These are phyloP conservation scores for Parapristionchus giblindavisi DNA, from an alignment of 2,888 invertebrate species.

Conservation along the genomic window DNA sequence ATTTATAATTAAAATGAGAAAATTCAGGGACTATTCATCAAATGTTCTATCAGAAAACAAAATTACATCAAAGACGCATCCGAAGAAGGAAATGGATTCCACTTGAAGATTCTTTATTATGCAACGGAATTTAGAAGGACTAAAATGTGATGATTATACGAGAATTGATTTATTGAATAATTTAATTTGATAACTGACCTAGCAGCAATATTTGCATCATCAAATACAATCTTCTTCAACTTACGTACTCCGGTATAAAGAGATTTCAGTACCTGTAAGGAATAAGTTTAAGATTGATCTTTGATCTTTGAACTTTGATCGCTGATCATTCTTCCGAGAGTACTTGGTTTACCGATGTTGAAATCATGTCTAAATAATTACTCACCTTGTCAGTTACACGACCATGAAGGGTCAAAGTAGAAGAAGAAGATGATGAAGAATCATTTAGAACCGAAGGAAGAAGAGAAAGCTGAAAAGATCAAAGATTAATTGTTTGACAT, in stretches of 20 bases:
- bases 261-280: slow-evolving; percentile 5
- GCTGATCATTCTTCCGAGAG: too few relatives aligned
- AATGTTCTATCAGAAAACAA: too few relatives aligned
- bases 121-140: not conserved
- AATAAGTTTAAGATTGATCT: too few relatives aligned
- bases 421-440: not conserved
- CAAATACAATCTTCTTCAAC: slow-evolving; percentile 7
- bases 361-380: not conserved
- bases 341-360: too few relatives aligned
- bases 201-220: not conserved
- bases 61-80: too few relatives aligned
- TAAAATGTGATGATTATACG: not conserved
- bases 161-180: too few relatives aligned
- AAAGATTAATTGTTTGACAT: too few relatives aligned
- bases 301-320: too few relatives aligned
- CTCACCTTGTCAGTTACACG: not conserved
- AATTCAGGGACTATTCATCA: too few relatives aligned
- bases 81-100: slow-evolving; percentile 12
- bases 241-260: not conserved
- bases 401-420: slow-evolving; percentile 15
- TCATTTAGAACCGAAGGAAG: slow-evolving; percentile 6
- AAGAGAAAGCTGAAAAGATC: slow-evolving; percentile 6
- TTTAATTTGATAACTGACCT: not conserved
- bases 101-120: not conserved
- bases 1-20: too few relatives aligned